A percentile compares a stretch with the other conserved stretches of the same genome.
Evolutionary conservation across 2,888 invertebrate genomes (phyloP).

Genomic region (Cephus sareptanus): DNA sequence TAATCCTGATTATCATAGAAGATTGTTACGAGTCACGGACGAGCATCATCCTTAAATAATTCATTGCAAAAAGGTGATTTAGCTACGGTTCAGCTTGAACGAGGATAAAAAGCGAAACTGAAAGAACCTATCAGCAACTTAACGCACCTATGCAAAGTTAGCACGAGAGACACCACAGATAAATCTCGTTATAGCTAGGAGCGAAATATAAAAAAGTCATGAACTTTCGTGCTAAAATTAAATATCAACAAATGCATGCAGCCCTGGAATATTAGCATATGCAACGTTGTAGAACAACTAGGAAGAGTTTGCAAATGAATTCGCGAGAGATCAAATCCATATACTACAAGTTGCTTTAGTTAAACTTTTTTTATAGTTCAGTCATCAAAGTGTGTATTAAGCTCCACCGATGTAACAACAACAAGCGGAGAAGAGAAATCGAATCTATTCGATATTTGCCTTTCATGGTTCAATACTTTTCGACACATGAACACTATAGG

Average conservation of each 20-base stretch:
- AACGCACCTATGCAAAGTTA: neutral
- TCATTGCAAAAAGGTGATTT: neutral
- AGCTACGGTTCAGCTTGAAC: neutral
- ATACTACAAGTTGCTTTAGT: neutral
- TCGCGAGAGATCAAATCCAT: neutral
- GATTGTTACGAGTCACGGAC: neutral
- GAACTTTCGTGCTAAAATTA: neutral
- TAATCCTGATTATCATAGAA: neutral
- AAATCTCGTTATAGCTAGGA: neutral
- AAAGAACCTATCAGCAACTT: neutral
- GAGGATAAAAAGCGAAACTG: neutral
- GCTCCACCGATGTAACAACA: neutral
- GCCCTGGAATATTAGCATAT: neutral
- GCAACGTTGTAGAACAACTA: neutral
- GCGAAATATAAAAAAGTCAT: neutral
- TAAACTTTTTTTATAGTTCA: neutral
- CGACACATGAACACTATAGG: neutral
- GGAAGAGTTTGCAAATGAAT: neutral
- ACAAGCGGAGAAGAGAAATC: neutral
- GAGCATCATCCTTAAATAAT: neutral
- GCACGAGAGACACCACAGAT: neutral
- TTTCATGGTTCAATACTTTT: neutral
- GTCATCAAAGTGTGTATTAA: neutral
- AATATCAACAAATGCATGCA: neutral
- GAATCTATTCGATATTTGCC: neutral